Percentiles rank a stretch among this genome's conserved stretches.
phyloP scores from a whole-genome alignment of 2,113 vertebrate genomes.

The Arenaria interpres region DNA sequence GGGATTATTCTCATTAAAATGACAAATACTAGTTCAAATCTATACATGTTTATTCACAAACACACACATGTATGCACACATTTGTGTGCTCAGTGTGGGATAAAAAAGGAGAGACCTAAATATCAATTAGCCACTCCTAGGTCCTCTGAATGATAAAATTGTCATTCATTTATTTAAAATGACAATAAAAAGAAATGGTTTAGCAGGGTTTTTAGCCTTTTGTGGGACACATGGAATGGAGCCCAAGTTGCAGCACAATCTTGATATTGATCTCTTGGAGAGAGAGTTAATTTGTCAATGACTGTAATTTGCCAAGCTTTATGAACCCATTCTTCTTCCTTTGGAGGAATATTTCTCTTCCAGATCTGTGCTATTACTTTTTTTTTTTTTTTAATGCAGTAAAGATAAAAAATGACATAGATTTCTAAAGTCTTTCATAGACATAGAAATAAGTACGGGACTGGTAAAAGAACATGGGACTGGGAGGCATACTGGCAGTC shows the following conservation, averaged over 20 bases:
- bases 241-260: constrained; percentile 42
- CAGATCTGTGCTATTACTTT: constrained; percentile 11
- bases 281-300: constrained; percentile 69
- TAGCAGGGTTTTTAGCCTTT: constrained; percentile 31
- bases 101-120: background rate
- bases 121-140: background rate
- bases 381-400: constrained; percentile 9
- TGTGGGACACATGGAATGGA: constrained; percentile 32
- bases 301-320: constrained; percentile 67
- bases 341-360: constrained; percentile 56
- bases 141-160: constrained; percentile 39
- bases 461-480: background rate
- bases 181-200: constrained; percentile 37
- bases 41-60: background rate
- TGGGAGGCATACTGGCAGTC: background rate
- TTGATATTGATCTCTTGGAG: constrained; percentile 57
- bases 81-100: background rate
- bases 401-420: constrained; percentile 45
- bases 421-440: constrained; percentile 2
- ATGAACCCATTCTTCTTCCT: constrained; percentile 67
- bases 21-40: background rate
- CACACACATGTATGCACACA: fast-evolving
- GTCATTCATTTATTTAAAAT: constrained; percentile 45
- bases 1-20: background rate
- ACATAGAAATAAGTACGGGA: background rate